Base-by-base conservation (phyloP, 1,140 invertebrate species). In the Cotesia typhae region DNA sequence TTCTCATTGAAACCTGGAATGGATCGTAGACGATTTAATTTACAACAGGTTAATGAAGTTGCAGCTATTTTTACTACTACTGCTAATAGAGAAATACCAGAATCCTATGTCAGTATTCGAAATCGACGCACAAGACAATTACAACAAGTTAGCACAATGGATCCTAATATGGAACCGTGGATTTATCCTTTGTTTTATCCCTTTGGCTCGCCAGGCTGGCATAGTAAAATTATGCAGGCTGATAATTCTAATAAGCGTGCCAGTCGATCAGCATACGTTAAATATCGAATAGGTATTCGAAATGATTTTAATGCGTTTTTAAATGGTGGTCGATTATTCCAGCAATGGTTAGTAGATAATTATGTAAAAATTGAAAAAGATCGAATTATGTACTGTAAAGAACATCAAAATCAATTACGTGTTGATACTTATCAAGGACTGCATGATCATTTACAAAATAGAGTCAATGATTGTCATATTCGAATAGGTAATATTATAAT, bases 151-250 rank as follows among this genome's bases (percentile, higher is more conserved):
- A 55, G 47, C 35, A 55, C 57, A 20, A 47, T 61, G 57, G 36
- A 70, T 53, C 4, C 10, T 5, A 71, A 71, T 35, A 47, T 71
- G 1, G 70, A 71, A 53, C 60, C 70, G 4, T 71, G 69, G 59
- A 63, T 37, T 28, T 71, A 71, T 64, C 69, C 2, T 52, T 71
- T 70, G 52, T 71, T 63, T 52, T 64, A 71, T 71, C 59, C 59
- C 0, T 52, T 10, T 10, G 41, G 69, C 0, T 41, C 59, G 4
- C 36, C 17, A 53, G 60, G 69, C 17, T 71, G 69, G 69, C 59
- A 51, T 35, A 7, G 35, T 5, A 64, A 64, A 36, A 64, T 64
- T 14, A 36, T 37, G 38, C 4, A n/a, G 35, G 3, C 10, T 55
- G 2, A 35, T 10, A 36, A 51, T 20, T 6, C 38, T 2, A 36